A percentile compares a stretch with the other conserved stretches of the same genome.
These are phyloP conservation scores for Poeciliopsis prolifica DNA, from an alignment of 2,113 vertebrate genomes.

Conservation along the genomic window DNA sequence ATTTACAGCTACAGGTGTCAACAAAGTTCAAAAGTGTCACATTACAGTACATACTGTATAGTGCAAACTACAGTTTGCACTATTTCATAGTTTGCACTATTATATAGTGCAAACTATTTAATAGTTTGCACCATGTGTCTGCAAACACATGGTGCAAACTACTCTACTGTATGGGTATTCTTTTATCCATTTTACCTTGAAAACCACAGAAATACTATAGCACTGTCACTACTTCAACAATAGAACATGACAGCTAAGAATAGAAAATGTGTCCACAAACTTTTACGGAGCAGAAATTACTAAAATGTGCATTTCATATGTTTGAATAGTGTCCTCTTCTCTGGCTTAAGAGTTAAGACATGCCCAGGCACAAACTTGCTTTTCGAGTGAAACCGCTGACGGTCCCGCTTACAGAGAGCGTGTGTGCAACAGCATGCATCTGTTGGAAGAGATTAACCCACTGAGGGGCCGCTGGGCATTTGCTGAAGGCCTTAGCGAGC, in stretches of 20 bases:
- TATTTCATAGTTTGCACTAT: no score
- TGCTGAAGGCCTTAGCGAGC: conserved; percentile 8
- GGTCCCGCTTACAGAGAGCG: conserved; percentile 10
- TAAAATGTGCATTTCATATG: conserved; percentile 14
- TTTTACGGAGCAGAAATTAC: conserved; percentile 16
- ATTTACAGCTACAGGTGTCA: background rate
- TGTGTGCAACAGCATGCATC: conserved; percentile 40
- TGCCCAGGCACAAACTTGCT: conserved; percentile 38
- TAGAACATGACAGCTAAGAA: conserved; percentile 22
- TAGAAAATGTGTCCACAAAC: background rate
- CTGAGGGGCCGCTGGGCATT: conserved; percentile 20
- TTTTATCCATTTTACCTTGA: conserved; percentile 9
- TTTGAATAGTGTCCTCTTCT: conserved; percentile 24
- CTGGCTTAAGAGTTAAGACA: conserved; percentile 17
- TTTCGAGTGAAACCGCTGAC: conserved; percentile 29
- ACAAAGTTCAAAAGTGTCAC: conserved; percentile 17
- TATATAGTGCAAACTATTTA: no score
- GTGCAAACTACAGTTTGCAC: background rate
- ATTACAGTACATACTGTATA: background rate
- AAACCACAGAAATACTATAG: conserved; percentile 10
- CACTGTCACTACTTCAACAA: conserved; percentile 13
- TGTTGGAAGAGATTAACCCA: conserved; percentile 34
- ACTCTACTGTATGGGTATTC: background rate
- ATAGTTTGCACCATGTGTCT: no score
- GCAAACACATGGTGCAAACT: background rate